Conservation (phyloP, 2,797 vertebrate species). For the Trachurus trachurus region DNA sequence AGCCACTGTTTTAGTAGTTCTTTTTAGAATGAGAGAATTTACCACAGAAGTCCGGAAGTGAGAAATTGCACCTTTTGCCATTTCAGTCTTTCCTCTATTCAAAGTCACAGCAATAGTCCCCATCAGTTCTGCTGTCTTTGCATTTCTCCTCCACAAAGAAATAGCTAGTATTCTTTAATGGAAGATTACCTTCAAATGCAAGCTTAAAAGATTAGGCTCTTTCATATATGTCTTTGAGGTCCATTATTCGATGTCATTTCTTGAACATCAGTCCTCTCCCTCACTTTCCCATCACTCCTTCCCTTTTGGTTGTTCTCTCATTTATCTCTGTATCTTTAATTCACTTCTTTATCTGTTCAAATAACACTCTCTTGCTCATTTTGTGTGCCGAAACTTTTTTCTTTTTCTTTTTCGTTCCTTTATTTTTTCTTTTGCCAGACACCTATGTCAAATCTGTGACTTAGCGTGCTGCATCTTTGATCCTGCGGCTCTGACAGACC, state of each 20-base stretch:
- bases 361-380: slow-evolving; percentile 61
- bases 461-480: slow-evolving; percentile 63
- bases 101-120: slow-evolving; percentile 80
- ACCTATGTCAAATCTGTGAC: slow-evolving; percentile 53
- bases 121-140: slow-evolving; percentile 84
- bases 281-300: slow-evolving; percentile 48
- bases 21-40: slow-evolving; percentile 72
- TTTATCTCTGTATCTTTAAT: slow-evolving; percentile 73
- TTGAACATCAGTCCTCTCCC: slow-evolving; percentile 58
- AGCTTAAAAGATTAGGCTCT: slow-evolving; percentile 83
- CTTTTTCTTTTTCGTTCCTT: slow-evolving; percentile 25
- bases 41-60: slow-evolving; percentile 53
- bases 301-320: slow-evolving; percentile 57
- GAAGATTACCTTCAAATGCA: slow-evolving; percentile 86
- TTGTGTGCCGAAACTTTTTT: slow-evolving; percentile 13
- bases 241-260: slow-evolving; percentile 80
- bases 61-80: slow-evolving; percentile 76
- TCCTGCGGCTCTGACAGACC: slow-evolving; percentile 66
- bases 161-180: slow-evolving; percentile 83
- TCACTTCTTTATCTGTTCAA: slow-evolving; percentile 66
- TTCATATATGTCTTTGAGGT: slow-evolving; percentile 81
- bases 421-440: not conserved
- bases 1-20: slow-evolving; percentile 78
- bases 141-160: slow-evolving; percentile 82
- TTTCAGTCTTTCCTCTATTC: slow-evolving; percentile 77